These are phyloP conservation scores for Tenualosa thibaudeaui DNA, from an alignment of 2,797 vertebrate species.

Conservation along the genomic window DNA sequence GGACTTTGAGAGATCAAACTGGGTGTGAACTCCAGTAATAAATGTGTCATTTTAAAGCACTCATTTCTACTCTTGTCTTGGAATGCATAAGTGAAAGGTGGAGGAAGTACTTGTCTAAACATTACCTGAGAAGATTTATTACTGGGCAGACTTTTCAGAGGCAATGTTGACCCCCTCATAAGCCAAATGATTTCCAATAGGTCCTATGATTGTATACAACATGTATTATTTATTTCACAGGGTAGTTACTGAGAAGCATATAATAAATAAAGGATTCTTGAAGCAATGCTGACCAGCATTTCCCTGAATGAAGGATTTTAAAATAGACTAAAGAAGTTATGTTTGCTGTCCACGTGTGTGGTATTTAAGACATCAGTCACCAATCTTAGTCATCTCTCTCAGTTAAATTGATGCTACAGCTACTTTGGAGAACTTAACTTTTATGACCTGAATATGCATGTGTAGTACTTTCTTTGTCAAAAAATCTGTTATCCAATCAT, in stretches of 20 bases:
- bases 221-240: not conserved
- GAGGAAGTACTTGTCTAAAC: slow-evolving; percentile 9
- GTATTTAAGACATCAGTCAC: not conserved
- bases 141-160: not conserved
- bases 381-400: not conserved
- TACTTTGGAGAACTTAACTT: not conserved
- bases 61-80: not conserved
- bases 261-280: not conserved
- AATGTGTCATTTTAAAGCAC: not conserved
- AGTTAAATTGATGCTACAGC: not conserved
- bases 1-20: not conserved
- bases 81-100: not conserved
- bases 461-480: not conserved
- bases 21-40: not conserved
- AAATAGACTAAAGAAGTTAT: not conserved
- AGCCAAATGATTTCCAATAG: not conserved
- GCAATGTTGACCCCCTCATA: not conserved
- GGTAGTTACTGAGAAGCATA: not conserved
- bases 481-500: not conserved
- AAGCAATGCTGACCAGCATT: not conserved
- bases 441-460: not conserved
- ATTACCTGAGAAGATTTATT: slow-evolving; percentile 2
- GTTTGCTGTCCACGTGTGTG: not conserved
- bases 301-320: not conserved
- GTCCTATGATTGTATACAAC: not conserved